These are phyloP conservation scores for Burhinus bistriatus DNA, from an alignment of 2,113 vertebrate genomes.

Conservation along the genomic window DNA sequence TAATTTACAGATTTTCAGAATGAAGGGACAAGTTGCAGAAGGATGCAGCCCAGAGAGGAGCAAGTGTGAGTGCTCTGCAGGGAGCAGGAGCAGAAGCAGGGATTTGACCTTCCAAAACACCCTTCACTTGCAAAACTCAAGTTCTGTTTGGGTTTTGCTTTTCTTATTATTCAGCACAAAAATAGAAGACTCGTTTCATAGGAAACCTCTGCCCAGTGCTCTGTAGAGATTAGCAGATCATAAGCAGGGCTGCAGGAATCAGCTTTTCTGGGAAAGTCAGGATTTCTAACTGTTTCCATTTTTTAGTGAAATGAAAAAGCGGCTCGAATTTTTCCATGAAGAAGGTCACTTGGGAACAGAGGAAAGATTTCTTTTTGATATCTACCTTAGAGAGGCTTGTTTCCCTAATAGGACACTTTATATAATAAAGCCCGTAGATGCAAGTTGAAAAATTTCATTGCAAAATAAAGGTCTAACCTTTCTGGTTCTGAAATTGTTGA, in stretches of 20 bases:
- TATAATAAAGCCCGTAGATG: neutral
- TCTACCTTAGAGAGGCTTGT: neutral
- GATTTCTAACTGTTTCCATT: constrained; percentile 41
- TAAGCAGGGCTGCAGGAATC: constrained; percentile 18
- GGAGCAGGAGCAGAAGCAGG: neutral
- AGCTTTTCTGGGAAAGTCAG: constrained; percentile 36
- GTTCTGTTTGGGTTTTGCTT: neutral
- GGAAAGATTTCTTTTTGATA: constrained; percentile 11
- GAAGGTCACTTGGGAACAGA: neutral
- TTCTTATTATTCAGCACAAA: neutral
- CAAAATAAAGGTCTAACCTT: neutral
- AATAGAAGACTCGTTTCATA: neutral
- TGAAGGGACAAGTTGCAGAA: neutral
- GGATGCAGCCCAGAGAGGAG: neutral
- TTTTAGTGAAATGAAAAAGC: constrained; percentile 15
- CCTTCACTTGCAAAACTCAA: neutral
- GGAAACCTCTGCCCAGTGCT: neutral
- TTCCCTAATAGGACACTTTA: neutral
- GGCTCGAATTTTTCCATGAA: neutral
- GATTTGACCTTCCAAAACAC: neutral
- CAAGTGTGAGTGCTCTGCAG: neutral
- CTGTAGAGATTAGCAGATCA: constrained; percentile 20
- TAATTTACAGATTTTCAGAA: neutral
- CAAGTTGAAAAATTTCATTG: neutral
- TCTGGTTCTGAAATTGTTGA: neutral